Evolutionary conservation across 2,888 invertebrate genomes (phyloP).

Genomic region (Cantharis rufa): DNA sequence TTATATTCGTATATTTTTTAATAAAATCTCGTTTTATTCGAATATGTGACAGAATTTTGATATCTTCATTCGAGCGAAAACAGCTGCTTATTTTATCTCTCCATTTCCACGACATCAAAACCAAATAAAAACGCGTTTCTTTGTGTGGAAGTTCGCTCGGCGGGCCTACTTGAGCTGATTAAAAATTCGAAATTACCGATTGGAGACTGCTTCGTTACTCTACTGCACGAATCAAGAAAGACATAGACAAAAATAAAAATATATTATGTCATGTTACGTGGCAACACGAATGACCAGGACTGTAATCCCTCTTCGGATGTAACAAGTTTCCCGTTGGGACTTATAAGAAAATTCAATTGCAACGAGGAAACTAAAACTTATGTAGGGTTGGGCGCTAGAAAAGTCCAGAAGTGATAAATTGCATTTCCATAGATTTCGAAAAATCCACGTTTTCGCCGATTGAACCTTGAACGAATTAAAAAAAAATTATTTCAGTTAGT

Average conservation of each 20-base stretch:
- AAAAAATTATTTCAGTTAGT: not conserved
- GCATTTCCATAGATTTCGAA: not conserved
- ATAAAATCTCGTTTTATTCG: not conserved
- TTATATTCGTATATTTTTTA: conserved; percentile 1
- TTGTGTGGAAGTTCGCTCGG: not conserved
- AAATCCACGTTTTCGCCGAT: not conserved
- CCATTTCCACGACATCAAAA: not conserved
- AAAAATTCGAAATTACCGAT: not conserved
- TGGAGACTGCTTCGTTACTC: not conserved
- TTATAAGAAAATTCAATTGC: not conserved
- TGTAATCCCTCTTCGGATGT: not conserved
- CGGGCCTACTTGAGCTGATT: not conserved
- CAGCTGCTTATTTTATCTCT: not conserved
- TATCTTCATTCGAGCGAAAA: not conserved
- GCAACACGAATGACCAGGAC: not conserved
- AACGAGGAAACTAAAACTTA: not conserved
- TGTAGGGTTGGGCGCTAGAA: not conserved
- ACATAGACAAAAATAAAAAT: not conserved
- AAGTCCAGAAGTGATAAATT: not conserved
- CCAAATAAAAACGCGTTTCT: not conserved
- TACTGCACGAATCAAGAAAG: not conserved
- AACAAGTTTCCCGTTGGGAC: not conserved
- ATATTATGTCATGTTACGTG: not conserved
- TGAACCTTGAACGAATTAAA: not conserved
- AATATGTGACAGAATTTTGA: not conserved